These are phyloP conservation scores for Eira barbara DNA, from an alignment of 2,113 vertebrate genomes.

Conservation along the genomic window DNA sequence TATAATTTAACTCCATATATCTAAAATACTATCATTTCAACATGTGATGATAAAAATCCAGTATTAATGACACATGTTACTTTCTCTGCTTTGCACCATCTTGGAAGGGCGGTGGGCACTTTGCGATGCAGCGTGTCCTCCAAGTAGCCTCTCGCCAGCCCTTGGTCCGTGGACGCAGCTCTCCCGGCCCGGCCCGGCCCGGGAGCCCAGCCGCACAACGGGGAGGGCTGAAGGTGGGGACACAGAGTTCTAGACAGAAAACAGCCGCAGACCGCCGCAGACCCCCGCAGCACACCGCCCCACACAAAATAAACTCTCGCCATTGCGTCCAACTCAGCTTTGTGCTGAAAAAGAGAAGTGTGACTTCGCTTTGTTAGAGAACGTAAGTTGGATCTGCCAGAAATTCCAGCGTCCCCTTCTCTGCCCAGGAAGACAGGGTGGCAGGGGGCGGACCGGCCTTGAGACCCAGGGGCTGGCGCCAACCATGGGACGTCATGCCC, in stretches of 20 bases:
- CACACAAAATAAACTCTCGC: neutral
- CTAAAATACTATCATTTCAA: neutral
- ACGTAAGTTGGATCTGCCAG: neutral
- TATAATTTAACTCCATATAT: neutral
- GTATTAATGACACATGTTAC: no score
- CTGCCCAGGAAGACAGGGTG: neutral
- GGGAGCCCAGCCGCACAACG: neutral
- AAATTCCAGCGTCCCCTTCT: neutral
- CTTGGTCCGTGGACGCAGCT: neutral
- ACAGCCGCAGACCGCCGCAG: fast-evolving
- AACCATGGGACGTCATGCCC: fast-evolving
- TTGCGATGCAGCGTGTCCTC: fast-evolving
- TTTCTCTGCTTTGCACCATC: neutral
- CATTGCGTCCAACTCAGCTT: neutral
- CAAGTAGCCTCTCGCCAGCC: neutral
- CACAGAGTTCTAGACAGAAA: neutral
- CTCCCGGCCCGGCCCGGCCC: no score
- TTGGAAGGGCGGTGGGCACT: neutral
- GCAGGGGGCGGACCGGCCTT: fast-evolving
- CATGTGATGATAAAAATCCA: neutral
- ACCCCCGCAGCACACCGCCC: fast-evolving
- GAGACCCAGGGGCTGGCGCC: neutral
- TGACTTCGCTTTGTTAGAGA: neutral
- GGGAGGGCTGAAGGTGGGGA: fast-evolving
- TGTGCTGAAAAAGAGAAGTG: neutral